phyloP scores from a whole-genome alignment of 2,888 invertebrate genomes.

The Buathra laborator region DNA sequence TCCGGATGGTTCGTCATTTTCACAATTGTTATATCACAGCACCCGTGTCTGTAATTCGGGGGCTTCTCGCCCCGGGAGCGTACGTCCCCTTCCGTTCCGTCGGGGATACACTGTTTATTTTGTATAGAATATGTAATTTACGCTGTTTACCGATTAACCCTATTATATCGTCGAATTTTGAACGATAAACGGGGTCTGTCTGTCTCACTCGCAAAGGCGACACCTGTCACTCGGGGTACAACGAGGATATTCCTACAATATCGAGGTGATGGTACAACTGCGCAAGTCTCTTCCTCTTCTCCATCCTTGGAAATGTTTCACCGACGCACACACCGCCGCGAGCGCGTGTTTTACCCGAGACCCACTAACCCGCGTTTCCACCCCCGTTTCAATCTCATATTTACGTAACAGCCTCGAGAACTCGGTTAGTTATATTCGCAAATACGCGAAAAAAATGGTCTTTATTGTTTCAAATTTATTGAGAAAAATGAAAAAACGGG shows the following conservation, averaged over 20 bases:
- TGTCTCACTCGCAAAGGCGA: constrained; percentile 74
- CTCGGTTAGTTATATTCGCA: background rate
- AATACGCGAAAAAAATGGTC: background rate
- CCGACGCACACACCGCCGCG: constrained; percentile 2
- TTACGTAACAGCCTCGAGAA: background rate
- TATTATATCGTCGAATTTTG: constrained; percentile 18
- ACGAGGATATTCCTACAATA: constrained; percentile 74
- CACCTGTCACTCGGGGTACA: constrained; percentile 77
- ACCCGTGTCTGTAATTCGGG: background rate
- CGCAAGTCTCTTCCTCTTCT: constrained; percentile 67
- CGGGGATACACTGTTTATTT: constrained; percentile 15
- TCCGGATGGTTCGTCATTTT: constrained; percentile 4
- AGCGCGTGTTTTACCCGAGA: background rate
- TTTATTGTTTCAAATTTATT: background rate
- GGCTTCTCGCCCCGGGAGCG: constrained; percentile 4
- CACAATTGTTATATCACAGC: constrained; percentile 45
- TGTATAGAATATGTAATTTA: background rate
- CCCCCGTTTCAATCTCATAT: background rate
- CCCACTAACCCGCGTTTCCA: background rate
- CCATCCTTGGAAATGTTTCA: constrained; percentile 28
- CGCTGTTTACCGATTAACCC: constrained; percentile 8
- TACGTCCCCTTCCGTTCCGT: background rate
- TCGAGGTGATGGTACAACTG: constrained; percentile 75
- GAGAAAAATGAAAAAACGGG: background rate
- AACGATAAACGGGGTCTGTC: constrained; percentile 23